These are phyloP conservation scores for Drosophila anomalata DNA, from an alignment of 2,888 invertebrate species.

Conservation along the genomic window DNA sequence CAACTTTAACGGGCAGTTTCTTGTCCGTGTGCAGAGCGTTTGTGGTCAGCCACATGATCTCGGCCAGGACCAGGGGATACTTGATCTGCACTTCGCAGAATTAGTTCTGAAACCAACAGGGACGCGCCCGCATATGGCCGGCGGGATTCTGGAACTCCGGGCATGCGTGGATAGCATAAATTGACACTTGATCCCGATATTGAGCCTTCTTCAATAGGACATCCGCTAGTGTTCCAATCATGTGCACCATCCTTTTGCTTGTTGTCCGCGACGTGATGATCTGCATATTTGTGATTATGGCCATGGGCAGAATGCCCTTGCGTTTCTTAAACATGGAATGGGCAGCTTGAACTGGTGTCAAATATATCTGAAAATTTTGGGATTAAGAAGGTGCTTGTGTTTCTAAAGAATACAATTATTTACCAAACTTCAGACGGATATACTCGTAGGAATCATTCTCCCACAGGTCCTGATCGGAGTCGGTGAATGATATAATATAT, in stretches of 20 bases:
- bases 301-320: conserved; percentile 96
- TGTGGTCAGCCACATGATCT: conserved; percentile 91
- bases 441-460: conserved; percentile 98
- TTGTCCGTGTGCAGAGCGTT: conserved; percentile 93
- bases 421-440: conserved; percentile 97
- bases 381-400: neutral
- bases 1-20: conserved; percentile 97
- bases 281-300: conserved; percentile 96
- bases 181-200: conserved; percentile 96
- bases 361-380: conserved; percentile 90
- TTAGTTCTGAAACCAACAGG: conserved; percentile 97
- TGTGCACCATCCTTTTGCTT: conserved; percentile 98
- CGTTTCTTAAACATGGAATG: conserved; percentile 95
- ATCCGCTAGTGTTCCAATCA: conserved; percentile 97
- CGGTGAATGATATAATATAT: conserved; percentile 96
- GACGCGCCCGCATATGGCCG: conserved; percentile 95
- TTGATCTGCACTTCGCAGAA: conserved; percentile 95
- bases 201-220: conserved; percentile 94
- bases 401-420: neutral
- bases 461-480: conserved; percentile 98
- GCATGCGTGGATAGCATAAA: conserved; percentile 93
- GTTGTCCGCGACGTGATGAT: conserved; percentile 88
- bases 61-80: conserved; percentile 90
- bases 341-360: conserved; percentile 97
- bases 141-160: conserved; percentile 93